Conservation (phyloP, 2,113 vertebrate genomes). For the Perca schrenkii region DNA sequence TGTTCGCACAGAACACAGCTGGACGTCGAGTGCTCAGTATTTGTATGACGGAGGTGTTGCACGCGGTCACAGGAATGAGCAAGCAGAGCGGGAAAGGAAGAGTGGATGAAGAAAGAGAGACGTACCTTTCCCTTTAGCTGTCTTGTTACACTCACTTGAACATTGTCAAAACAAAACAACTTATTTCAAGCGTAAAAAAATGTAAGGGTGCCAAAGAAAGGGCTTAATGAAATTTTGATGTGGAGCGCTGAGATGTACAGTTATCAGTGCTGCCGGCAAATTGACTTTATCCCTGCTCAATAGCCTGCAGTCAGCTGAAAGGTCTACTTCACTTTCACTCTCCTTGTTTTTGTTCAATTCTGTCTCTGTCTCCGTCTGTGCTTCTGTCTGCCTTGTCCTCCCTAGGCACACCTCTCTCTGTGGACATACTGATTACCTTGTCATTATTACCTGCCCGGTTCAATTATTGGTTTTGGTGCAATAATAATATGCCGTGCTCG, state of each 20-base stretch:
- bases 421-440: constrained; percentile 36
- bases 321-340: constrained; percentile 9
- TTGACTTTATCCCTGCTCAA: constrained; percentile 44
- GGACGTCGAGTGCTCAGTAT: not conserved
- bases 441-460: constrained; percentile 29
- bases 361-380: not conserved
- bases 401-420: not conserved
- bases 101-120: not conserved
- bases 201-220: constrained; percentile 24
- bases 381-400: constrained; percentile 2
- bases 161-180: not conserved
- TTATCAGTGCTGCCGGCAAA: constrained; percentile 37
- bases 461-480: constrained; percentile 35
- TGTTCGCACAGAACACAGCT: constrained; percentile 40
- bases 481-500: constrained; percentile 7
- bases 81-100: not conserved
- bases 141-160: constrained; percentile 29
- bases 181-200: constrained; percentile 34
- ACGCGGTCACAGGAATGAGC: not conserved
- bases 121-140: constrained; percentile 15
- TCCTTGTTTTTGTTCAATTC: constrained; percentile 8
- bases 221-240: constrained; percentile 53
- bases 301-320: constrained; percentile 27
- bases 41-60: not conserved
- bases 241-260: constrained; percentile 25